Evolutionary conservation across 2,888 invertebrate genomes (phyloP).

Genomic region (Tenodera sinensis): DNA sequence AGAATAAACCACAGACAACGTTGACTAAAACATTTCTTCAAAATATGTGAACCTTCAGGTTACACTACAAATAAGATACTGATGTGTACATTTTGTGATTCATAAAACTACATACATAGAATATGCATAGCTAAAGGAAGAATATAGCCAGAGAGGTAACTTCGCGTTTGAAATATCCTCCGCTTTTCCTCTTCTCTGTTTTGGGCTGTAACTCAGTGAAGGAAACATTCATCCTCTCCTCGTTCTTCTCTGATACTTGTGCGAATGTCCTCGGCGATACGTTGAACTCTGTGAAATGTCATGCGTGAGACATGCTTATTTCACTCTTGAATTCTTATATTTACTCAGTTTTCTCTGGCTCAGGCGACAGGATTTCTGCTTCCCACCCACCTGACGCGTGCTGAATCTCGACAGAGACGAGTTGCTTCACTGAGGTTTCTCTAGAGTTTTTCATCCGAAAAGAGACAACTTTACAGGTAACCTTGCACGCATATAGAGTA

Average conservation of each 20-base stretch:
- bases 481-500: background rate
- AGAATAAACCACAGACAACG: no score
- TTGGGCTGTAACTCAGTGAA: background rate
- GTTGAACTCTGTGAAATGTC: background rate
- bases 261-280: background rate
- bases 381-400: background rate
- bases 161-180: background rate
- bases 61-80: no score
- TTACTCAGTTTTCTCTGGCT: background rate
- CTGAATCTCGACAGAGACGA: background rate
- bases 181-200: background rate
- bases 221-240: background rate
- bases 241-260: background rate
- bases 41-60: no score
- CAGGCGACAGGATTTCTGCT: background rate
- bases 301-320: background rate
- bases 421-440: background rate
- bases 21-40: no score
- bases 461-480: background rate
- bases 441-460: background rate
- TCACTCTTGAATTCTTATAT: background rate
- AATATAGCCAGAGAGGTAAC: background rate
- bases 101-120: no score
- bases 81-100: no score
- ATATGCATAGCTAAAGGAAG: no score